Percentiles rank a stretch among this genome's conserved stretches.
Conservation (phyloP, 2,888 invertebrate genomes). For the Dioctria rufipes region DNA sequence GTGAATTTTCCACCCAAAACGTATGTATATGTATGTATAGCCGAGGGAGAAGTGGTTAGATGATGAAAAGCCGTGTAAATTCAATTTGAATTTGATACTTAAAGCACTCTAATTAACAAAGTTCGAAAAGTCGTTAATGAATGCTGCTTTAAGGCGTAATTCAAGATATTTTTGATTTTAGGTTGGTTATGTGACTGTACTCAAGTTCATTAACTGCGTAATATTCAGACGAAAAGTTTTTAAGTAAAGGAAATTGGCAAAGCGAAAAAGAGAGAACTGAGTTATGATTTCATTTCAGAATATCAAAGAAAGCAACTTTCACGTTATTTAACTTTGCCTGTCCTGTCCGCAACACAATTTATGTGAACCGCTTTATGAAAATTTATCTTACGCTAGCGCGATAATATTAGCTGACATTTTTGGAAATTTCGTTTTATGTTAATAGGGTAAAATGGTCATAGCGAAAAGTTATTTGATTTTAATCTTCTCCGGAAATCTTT, state of each 20-base stretch:
- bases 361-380: conserved; percentile 5
- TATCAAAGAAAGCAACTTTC: conserved; percentile 27
- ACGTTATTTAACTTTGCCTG: conserved; percentile 8
- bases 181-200: neutral
- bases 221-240: conserved; percentile 34
- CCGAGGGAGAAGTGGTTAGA: too few relatives aligned
- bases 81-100: conserved; percentile 34
- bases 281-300: neutral
- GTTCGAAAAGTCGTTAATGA: conserved; percentile 20
- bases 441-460: neutral
- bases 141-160: conserved; percentile 8
- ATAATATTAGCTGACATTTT: neutral
- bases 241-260: conserved; percentile 40
- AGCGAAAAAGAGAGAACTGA: neutral
- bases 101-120: conserved; percentile 35
- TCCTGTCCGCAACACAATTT: neutral
- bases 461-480: neutral
- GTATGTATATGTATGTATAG: too few relatives aligned
- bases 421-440: neutral
- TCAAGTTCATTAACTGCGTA: conserved; percentile 39
- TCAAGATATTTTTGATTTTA: neutral
- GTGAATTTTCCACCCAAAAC: too few relatives aligned
- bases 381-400: conserved; percentile 1
- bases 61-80: too few relatives aligned
- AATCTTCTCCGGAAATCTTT: neutral